A percentile compares a stretch with the other conserved stretches of the same genome.
These are phyloP conservation scores for Hydrochoerus hydrochaeris DNA, from an alignment of 2,113 vertebrate genomes.

Conservation along the genomic window DNA sequence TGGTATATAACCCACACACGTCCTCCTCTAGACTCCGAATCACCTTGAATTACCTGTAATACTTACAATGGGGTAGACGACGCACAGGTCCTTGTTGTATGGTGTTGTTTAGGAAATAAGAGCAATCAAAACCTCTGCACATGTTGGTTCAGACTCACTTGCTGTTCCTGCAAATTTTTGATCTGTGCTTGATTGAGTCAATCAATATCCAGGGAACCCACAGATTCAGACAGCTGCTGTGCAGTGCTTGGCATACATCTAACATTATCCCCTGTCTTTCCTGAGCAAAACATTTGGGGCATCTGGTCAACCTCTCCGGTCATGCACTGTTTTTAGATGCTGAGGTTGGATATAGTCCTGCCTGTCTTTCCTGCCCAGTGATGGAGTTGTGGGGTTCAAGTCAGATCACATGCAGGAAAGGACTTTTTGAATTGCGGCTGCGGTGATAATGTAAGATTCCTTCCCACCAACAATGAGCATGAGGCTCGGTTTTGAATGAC, in stretches of 20 bases:
- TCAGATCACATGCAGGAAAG: neutral
- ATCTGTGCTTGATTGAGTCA: neutral
- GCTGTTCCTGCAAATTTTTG: neutral
- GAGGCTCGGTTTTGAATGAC: neutral
- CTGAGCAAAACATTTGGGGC: neutral
- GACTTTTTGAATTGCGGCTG: neutral
- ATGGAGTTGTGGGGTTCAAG: neutral
- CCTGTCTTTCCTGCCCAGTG: neutral
- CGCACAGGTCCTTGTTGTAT: no score
- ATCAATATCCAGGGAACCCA: no score
- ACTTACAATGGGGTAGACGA: no score
- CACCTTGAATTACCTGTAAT: neutral
- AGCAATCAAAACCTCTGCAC: neutral
- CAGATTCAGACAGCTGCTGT: neutral
- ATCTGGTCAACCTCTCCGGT: neutral
- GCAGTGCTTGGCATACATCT: rapidly evolving
- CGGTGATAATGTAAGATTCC: neutral
- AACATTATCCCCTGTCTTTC: neutral
- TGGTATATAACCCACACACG: rapidly evolving
- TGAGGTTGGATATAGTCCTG: neutral
- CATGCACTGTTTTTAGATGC: neutral
- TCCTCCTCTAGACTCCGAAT: neutral
- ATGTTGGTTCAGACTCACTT: no score
- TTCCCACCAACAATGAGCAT: neutral
- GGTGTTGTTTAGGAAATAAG: neutral